Evolutionary conservation across 2,888 invertebrate species (phyloP).

Genomic region (Homarus gammarus): DNA sequence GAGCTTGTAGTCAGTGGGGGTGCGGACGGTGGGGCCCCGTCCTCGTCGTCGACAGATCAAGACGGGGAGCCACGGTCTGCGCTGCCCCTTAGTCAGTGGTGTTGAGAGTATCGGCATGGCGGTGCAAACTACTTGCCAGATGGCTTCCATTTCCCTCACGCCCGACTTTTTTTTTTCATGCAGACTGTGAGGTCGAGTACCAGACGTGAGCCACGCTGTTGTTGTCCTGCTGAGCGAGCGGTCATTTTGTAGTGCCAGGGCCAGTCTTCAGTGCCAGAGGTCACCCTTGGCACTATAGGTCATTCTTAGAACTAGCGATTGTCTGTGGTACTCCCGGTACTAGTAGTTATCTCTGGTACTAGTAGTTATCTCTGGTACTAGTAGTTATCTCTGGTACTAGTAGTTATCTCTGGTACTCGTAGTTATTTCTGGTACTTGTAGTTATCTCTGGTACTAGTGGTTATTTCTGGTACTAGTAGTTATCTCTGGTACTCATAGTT

Average conservation of each 20-base stretch:
- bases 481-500: too few species aligned
- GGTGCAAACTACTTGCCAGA: conserved; percentile 67
- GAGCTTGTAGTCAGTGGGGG: conserved; percentile 71
- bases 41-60: too few species aligned
- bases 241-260: not conserved
- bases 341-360: too few species aligned
- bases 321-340: too few species aligned
- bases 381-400: too few species aligned
- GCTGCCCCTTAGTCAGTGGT: conserved; percentile 56
- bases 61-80: conserved; percentile 10
- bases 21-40: conserved; percentile 37
- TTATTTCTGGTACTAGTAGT: too few species aligned
- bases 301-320: too few species aligned
- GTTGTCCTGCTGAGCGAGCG: not conserved
- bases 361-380: too few species aligned
- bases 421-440: too few species aligned
- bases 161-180: conserved; percentile 47
- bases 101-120: conserved; percentile 57
- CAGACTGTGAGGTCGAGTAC: conserved; percentile 61
- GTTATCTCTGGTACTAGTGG: too few species aligned
- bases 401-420: too few species aligned
- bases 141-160: conserved; percentile 70
- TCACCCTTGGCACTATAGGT: too few species aligned
- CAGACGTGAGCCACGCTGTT: conserved; percentile 39
- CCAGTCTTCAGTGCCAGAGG: not conserved